Evolutionary conservation across 2,888 invertebrate genomes (phyloP).

Genomic region (Pristionchus entomophagus): DNA sequence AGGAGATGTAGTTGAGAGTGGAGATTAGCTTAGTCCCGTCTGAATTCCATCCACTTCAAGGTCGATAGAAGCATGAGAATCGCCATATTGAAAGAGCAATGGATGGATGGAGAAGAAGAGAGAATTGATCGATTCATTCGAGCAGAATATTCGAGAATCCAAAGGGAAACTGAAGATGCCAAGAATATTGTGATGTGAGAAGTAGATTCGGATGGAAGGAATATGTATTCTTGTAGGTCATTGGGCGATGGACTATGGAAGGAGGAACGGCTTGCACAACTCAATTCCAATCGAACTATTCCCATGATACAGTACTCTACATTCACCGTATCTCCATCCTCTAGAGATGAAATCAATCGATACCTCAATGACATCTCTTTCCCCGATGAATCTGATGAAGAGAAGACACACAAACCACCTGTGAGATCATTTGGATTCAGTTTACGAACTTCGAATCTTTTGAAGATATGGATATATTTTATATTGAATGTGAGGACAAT

Average conservation of each 20-base stretch:
- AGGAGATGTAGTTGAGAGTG: background rate
- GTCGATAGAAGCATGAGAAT: slow-evolving; percentile 9
- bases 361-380: background rate
- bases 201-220: background rate
- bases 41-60: background rate
- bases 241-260: background rate
- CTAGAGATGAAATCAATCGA: background rate
- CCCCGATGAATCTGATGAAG: background rate
- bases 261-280: background rate
- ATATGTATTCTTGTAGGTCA: background rate
- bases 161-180: background rate
- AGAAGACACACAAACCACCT: slow-evolving; percentile 1
- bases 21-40: background rate
- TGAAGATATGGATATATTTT: background rate
- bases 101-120: slow-evolving; percentile 27
- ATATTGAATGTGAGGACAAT: too few relatives aligned
- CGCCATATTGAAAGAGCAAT: slow-evolving; percentile 23
- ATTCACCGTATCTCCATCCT: background rate
- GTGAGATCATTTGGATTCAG: background rate
- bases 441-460: too few relatives aligned
- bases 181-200: background rate
- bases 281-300: background rate
- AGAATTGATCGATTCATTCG: slow-evolving; percentile 12
- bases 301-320: slow-evolving; percentile 35
- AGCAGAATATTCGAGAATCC: slow-evolving; percentile 32